phyloP scores from a whole-genome alignment of 2,113 vertebrate genomes.

The Balaenoptera acutorostrata region DNA sequence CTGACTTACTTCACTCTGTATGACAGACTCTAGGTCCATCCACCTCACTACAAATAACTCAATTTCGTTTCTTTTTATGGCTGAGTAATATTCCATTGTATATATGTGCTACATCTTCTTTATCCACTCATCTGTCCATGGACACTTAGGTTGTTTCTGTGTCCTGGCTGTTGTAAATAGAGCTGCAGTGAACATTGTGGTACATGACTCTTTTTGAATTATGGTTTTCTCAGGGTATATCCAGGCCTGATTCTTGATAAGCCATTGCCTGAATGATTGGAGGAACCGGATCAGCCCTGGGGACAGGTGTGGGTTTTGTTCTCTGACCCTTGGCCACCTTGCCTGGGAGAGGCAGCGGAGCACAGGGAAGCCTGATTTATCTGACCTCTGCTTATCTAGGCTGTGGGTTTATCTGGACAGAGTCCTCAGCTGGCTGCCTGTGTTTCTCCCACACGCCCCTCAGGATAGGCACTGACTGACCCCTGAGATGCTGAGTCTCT shows the following conservation, averaged over 20 bases:
- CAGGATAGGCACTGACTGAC: not conserved
- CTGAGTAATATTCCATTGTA: no score
- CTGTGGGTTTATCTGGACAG: not conserved
- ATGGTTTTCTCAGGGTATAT: no score
- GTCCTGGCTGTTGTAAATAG: no score
- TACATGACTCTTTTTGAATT: no score
- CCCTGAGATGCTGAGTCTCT: not conserved
- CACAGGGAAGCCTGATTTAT: not conserved
- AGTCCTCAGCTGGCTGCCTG: not conserved
- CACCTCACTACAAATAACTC: no score
- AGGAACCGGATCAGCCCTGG: not conserved
- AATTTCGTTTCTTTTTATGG: no score
- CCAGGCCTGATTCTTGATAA: not conserved
- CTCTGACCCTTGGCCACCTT: not conserved
- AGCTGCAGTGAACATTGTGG: no score
- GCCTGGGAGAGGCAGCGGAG: not conserved
- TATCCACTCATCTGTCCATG: no score
- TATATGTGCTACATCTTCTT: no score
- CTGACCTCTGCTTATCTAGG: not conserved
- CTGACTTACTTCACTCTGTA: no score
- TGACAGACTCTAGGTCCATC: no score
- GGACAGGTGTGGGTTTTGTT: not conserved
- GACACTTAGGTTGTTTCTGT: no score
- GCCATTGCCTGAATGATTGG: not conserved
- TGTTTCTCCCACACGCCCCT: not conserved